Percentiles rank a stretch among this genome's conserved stretches.
Evolutionary conservation across 2,888 invertebrate genomes (phyloP).

Genomic region (Drosophila antonietae): DNA sequence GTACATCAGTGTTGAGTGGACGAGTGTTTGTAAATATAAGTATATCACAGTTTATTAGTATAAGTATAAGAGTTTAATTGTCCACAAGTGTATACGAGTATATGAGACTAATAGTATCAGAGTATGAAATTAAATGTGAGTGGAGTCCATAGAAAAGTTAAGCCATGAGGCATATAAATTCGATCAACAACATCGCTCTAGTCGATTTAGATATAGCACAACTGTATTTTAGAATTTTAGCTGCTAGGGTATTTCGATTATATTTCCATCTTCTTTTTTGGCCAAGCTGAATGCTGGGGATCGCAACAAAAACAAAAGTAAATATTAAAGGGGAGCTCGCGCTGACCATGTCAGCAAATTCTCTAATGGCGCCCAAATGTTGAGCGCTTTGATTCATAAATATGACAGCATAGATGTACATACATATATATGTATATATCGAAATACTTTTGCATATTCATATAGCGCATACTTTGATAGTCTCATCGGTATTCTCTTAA

Average conservation of each 20-base stretch:
- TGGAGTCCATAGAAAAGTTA: background rate
- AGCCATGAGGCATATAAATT: background rate
- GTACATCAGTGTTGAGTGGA: background rate
- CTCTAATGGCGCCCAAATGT: slow-evolving; percentile 16
- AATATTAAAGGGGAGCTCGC: slow-evolving; percentile 6
- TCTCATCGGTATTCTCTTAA: background rate
- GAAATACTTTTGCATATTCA: background rate
- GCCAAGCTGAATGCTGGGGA: background rate
- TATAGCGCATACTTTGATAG: background rate
- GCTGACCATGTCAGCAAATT: slow-evolving; percentile 13
- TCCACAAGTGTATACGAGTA: background rate
- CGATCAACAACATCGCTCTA: background rate
- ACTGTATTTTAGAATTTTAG: background rate
- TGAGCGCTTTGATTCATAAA: background rate
- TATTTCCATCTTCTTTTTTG: background rate
- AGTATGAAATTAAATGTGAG: background rate
- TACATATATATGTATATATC: background rate
- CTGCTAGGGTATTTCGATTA: background rate
- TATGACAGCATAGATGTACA: background rate
- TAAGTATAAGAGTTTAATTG: background rate
- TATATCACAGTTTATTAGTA: background rate
- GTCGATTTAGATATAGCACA: background rate
- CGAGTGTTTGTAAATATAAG: background rate
- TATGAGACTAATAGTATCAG: background rate
- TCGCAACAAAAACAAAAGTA: background rate